Base-by-base conservation (phyloP, 2,113 vertebrate species). In the Indicator indicator region DNA sequence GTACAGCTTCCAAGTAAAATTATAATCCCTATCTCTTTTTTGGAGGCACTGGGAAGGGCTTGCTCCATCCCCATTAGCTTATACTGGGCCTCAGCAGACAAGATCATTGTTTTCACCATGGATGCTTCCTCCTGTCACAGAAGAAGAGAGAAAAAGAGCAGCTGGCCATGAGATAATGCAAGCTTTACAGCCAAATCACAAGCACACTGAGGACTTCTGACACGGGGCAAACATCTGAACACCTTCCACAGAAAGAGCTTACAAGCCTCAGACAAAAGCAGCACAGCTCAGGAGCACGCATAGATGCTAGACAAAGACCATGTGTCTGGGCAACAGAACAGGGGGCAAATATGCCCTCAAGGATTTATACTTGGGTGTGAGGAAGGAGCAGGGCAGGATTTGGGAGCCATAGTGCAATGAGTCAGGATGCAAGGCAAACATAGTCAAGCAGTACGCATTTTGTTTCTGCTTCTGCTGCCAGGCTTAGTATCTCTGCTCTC, bases 271-370 rank as follows among this genome's bases (percentile, higher is more conserved):
- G 84, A 13, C 4, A 83, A 92, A 80, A 59, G 21, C 40, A 77
- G 26, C 28, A 58, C 33, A 44, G 20, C 8, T 50, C 0, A 0
- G 46, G 11, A 71, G 33, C 30, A 71, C 33, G 13, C 33, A 26
- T 0, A 16, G 54, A 16, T 30, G 30, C 9, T 16, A 20, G 30
- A n/a, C n/a, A n/a, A n/a, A 44, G 54, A 44, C 17, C 30, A 17
- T 13, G 19, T 1, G 2, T 24, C 30, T 9, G 16, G 38, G 40
- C 21, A 42, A 10, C 9, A 24, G 59, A 9, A 92, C 9, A n/a
- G 1, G 9, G 5, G 13, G 11, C 40, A 56, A 0, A 3, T 12
- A 12, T 20, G 6, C 75, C 50, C 27, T 42, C 0, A 0, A n/a
- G 8, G 13, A 32, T 46, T 56, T 62, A 27, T 38, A 21, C 16